Evolutionary conservation across 1,140 invertebrate species (phyloP).

Genomic region (Brachionus koreanus): DNA sequence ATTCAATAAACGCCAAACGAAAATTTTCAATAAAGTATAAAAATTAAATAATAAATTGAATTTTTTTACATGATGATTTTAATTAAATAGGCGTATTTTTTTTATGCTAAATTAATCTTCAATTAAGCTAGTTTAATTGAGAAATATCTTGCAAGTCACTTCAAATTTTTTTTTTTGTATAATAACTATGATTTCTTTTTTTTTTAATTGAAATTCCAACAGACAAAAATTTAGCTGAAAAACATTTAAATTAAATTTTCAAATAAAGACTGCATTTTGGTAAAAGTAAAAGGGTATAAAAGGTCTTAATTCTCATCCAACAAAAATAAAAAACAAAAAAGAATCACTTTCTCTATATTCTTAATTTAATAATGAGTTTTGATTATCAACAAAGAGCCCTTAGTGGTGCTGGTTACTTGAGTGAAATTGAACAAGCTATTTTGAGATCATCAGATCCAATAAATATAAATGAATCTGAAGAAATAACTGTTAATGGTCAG

Average conservation of each 20-base stretch:
- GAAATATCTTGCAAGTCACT: neutral
- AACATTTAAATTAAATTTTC: neutral
- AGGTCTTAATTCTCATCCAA: neutral
- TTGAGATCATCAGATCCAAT: constrained; percentile 43
- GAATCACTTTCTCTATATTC: neutral
- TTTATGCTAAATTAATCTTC: neutral
- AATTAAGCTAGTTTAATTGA: neutral
- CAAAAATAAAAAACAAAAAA: neutral
- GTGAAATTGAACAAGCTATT: constrained; percentile 42
- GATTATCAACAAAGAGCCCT: neutral
- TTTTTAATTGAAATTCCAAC: neutral
- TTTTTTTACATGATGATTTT: no score
- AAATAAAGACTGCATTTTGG: neutral
- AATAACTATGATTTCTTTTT: neutral
- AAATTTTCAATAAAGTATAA: no score
- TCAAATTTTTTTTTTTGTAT: neutral
- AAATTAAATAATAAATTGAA: no score
- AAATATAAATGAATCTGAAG: constrained; percentile 26
- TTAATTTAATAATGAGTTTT: neutral
- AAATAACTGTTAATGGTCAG: constrained; percentile 44
- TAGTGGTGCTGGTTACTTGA: neutral
- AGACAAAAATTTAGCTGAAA: neutral
- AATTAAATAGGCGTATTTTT: no score
- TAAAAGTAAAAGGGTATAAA: neutral
- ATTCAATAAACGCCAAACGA: no score